A percentile compares a stretch with the other conserved stretches of the same genome.
Conservation (phyloP, 2,113 vertebrate genomes). For the Prochilodus magdalenae region DNA sequence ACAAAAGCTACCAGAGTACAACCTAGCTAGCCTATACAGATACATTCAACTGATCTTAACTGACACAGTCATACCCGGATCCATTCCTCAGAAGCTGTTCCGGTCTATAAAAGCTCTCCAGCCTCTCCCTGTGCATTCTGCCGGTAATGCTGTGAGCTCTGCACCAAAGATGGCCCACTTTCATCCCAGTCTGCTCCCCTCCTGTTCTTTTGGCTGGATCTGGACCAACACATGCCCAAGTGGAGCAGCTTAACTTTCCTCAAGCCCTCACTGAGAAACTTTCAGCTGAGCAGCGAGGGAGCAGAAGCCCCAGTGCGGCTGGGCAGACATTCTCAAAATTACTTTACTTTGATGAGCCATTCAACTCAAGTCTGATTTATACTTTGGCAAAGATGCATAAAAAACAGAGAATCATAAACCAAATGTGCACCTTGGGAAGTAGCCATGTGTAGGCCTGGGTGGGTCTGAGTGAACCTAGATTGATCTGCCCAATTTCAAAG, state of each 20-base stretch:
- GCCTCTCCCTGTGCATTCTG: conserved; percentile 38
- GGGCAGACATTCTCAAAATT: not conserved
- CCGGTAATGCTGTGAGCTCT: conserved; percentile 10
- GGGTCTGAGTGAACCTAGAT: too few species aligned
- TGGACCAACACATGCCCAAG: conserved; percentile 50
- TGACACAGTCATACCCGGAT: not conserved
- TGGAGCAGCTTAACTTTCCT: conserved; percentile 41
- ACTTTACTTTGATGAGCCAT: not conserved
- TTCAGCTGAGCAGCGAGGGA: conserved; percentile 12
- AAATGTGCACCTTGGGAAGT: not conserved
- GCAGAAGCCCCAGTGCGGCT: not conserved
- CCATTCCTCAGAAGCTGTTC: not conserved
- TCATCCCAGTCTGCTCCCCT: conserved; percentile 30
- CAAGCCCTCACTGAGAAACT: conserved; percentile 29
- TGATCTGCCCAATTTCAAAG: too few species aligned
- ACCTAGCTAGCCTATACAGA: not conserved
- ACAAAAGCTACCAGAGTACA: not conserved
- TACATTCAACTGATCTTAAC: not conserved
- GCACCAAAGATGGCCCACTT: conserved; percentile 61
- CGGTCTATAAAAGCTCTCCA: conserved; percentile 18
- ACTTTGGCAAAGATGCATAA: not conserved
- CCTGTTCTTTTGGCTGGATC: conserved; percentile 59
- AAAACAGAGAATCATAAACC: not conserved
- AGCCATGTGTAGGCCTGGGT: too few species aligned
- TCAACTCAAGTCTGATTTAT: not conserved